Evolutionary conservation across 1,140 invertebrate genomes (phyloP), one percentile per base, ranked within the genome.

Genomic region (Idris sp.): DNA sequence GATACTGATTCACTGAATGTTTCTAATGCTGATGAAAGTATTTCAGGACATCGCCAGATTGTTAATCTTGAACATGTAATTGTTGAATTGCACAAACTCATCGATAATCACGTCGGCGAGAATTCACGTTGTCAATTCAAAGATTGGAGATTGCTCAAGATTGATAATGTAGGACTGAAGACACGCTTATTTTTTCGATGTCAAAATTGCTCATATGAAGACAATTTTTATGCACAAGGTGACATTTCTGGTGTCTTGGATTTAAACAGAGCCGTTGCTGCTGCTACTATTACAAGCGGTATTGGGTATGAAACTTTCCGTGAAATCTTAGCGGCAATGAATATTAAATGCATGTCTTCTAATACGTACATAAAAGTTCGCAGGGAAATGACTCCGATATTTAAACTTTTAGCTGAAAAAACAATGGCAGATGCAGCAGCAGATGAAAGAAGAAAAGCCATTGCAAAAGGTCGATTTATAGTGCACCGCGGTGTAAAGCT

Each of bases 391-490:
- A 35, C 14, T 14, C 2, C 11, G 11, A 2, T 13, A 13, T 13
- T 35, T 3, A 11, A 35, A 14, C 10, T 1, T 16, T 13, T 15
- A 16, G 35, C 35, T 36, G 35, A 16, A 36, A 1, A 36, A 16
- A 2, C 26, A 16, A 59, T 46, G 54, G 10, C 4, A 38, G 8
- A 25, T 46, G 41, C 54, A 19, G 40, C 14, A 13, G 25, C 46
- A 14, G 13, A n/a, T 6, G 54, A 46, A 36, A 35, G 10, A 1
- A 4, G 41, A 35, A 10, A 28, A n/a, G 54, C 54, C 14, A 22
- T 44, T 18, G 40, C 19, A 44, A 44, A 18, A 11, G 54, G 41
- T 16, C 9, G 48, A 38, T 14, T 38, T 8, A 61, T 40, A 18
- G 16, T n/a, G n/a, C n/a, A n/a, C n/a, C n/a, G n/a, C n/a, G n/a